A percentile compares a stretch with the other conserved stretches of the same genome.
phyloP scores from a whole-genome alignment of 2,113 vertebrate genomes.

The Bubalus kerabau region DNA sequence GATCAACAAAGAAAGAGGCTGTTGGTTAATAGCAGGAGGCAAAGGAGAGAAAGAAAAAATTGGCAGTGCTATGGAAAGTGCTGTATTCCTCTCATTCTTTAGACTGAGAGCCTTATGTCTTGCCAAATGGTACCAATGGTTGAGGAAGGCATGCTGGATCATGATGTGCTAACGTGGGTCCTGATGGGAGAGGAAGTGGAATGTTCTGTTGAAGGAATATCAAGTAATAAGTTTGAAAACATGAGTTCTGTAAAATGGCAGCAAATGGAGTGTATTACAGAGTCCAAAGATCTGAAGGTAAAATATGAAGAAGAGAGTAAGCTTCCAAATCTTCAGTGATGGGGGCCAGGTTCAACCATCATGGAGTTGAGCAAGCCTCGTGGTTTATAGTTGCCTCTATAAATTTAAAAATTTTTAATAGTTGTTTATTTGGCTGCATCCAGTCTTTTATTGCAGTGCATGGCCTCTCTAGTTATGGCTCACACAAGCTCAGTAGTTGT shows the following conservation, averaged over 20 bases:
- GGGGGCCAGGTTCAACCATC: neutral
- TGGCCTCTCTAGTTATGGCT: neutral
- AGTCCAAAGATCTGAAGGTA: neutral
- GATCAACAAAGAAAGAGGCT: neutral
- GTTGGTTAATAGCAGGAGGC: neutral
- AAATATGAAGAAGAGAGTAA: neutral
- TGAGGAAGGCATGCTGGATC: neutral
- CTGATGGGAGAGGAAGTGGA: neutral
- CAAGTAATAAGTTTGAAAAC: neutral
- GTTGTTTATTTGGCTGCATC: neutral
- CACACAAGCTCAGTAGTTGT: neutral
- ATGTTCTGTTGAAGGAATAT: neutral
- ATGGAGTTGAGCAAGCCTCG: neutral
- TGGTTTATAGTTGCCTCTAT: neutral
- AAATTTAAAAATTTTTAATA: neutral
- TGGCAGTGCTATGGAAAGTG: neutral
- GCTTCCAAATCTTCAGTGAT: fast-evolving
- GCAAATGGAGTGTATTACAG: neutral
- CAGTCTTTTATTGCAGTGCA: neutral
- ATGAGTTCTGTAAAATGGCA: neutral
- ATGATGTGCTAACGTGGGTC: neutral
- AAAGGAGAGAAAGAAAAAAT: neutral
- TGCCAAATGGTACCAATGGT: neutral
- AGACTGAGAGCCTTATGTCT: neutral
- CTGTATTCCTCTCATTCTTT: neutral